Conservation (phyloP, 1,140 invertebrate genomes). For the Papilio polyxenes region DNA sequence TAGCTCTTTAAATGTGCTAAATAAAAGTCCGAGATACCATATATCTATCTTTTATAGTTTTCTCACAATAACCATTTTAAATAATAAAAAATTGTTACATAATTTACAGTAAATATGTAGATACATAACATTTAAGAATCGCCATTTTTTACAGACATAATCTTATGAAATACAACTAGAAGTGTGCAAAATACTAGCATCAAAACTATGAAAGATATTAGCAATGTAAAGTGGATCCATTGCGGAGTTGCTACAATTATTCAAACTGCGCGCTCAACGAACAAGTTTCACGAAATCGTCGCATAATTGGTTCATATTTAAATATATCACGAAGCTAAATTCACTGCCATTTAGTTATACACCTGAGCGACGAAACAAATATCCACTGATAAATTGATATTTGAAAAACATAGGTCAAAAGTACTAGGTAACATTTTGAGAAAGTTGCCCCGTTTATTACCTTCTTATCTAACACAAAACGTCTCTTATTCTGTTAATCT, state of each 20-base stretch:
- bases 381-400: too few relatives aligned
- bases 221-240: conserved; percentile 37
- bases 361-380: background rate
- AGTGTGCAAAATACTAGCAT: background rate
- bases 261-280: conserved; percentile 6
- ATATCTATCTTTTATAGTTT: too few relatives aligned
- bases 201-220: conserved; percentile 15
- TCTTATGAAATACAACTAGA: background rate
- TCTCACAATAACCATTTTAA: too few relatives aligned
- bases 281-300: background rate
- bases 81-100: too few relatives aligned
- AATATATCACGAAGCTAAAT: background rate
- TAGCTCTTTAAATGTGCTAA: too few relatives aligned
- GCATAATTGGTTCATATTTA: conserved; percentile 21
- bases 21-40: too few relatives aligned
- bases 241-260: conserved; percentile 17
- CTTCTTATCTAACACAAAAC: too few relatives aligned
- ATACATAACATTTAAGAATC: background rate
- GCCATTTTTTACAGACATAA: background rate
- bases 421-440: too few relatives aligned
- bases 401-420: too few relatives aligned
- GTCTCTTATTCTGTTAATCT: too few relatives aligned
- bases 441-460: too few relatives aligned
- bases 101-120: too few relatives aligned
- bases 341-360: background rate